These are phyloP conservation scores for Colinus virginianus DNA, from an alignment of 2,113 vertebrate genomes.

Conservation along the genomic window DNA sequence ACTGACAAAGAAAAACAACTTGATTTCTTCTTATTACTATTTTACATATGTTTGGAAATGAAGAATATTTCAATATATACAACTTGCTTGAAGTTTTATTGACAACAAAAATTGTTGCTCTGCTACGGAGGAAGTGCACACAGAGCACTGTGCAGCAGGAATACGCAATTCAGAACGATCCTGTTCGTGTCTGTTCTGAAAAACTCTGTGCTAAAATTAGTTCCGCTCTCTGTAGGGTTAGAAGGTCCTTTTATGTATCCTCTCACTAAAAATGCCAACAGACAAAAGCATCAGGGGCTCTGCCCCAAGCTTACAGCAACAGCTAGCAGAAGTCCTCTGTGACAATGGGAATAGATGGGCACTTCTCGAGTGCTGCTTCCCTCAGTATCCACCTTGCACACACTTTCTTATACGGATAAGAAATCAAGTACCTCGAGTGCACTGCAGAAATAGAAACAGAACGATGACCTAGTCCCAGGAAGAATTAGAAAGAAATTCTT, in stretches of 20 bases:
- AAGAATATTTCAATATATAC: not conserved
- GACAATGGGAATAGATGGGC: not conserved
- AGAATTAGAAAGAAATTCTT: not conserved
- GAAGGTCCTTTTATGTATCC: not conserved
- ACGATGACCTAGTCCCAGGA: not conserved
- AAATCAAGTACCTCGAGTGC: not conserved
- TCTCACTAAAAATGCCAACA: not conserved
- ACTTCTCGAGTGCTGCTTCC: not conserved
- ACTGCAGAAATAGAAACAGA: not conserved
- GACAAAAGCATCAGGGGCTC: not conserved
- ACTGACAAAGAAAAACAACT: not conserved
- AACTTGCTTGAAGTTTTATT: not conserved
- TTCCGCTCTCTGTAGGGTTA: not conserved
- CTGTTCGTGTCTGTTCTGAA: not conserved
- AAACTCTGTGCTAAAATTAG: not conserved
- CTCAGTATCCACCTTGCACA: not conserved
- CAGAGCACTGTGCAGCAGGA: not conserved
- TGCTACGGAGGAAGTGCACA: accelerated
- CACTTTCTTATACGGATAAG: not conserved
- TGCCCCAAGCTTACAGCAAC: not conserved
- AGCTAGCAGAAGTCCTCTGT: not conserved
- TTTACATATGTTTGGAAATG: not conserved
- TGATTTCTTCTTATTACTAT: not conserved
- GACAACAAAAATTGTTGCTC: not conserved
- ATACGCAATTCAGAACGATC: not conserved